Percentiles rank a stretch among this genome's conserved stretches.
phyloP scores from a whole-genome alignment of 2,888 invertebrate species.

The Caenorhabditis sp. region DNA sequence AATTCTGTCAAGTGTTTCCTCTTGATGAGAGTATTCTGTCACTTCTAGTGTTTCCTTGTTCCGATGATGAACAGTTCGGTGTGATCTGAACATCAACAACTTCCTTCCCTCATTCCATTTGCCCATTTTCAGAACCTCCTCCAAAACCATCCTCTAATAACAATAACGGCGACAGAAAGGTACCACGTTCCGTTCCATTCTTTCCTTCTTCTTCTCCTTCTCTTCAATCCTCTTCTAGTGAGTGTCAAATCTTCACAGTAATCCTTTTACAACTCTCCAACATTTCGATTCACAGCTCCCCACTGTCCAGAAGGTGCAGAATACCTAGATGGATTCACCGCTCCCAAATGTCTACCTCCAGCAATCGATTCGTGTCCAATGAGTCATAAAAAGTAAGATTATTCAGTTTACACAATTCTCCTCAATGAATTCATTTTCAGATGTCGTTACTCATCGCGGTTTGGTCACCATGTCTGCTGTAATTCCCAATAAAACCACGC shows the following conservation, averaged over 20 bases:
- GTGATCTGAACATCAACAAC: neutral
- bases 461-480: slow-evolving; percentile 61
- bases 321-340: slow-evolving; percentile 56
- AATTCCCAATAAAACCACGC: slow-evolving; percentile 17
- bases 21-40: slow-evolving; percentile 2
- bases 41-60: slow-evolving; percentile 11
- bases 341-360: slow-evolving; percentile 70
- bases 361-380: slow-evolving; percentile 73
- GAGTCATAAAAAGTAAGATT: slow-evolving; percentile 63
- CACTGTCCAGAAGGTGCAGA: slow-evolving; percentile 65
- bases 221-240: slow-evolving; percentile 31
- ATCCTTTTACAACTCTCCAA: neutral
- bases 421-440: slow-evolving; percentile 22
- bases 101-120: neutral
- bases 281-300: slow-evolving; percentile 29
- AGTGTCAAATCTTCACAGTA: slow-evolving; percentile 13
- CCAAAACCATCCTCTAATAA: slow-evolving; percentile 37
- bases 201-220: slow-evolving; percentile 26
- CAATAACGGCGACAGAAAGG: slow-evolving; percentile 54
- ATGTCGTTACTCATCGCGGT: slow-evolving; percentile 45
- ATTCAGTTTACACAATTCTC: neutral
- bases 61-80: neutral
- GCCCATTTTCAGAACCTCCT: slow-evolving; percentile 34
- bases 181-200: slow-evolving; percentile 61
- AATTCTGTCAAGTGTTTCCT: slow-evolving; percentile 17